phyloP scores from a whole-genome alignment of 2,113 vertebrate species.

The Odocoileus virginianus region DNA sequence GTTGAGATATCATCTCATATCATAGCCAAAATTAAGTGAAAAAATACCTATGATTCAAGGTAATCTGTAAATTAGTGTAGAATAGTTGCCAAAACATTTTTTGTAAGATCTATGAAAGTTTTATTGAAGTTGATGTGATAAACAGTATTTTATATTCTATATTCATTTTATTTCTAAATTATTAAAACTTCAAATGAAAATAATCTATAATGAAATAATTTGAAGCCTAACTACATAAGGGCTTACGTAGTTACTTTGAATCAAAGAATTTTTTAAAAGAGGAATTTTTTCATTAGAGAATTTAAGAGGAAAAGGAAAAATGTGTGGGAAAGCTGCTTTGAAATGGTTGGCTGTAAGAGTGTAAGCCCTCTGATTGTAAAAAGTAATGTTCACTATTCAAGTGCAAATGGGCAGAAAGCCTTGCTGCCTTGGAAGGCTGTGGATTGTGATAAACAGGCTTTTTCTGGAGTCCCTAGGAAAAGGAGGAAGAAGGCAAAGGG shows the following conservation, averaged over 20 bases:
- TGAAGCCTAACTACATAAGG: not conserved
- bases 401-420: not conserved
- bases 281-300: not conserved
- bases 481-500: not conserved
- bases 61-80: not conserved
- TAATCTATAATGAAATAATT: conserved; percentile 26
- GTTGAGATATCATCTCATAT: not conserved
- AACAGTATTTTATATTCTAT: not conserved
- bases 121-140: not conserved
- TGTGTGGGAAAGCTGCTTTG: not conserved
- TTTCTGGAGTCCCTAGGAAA: not conserved
- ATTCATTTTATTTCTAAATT: not conserved
- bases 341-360: not conserved
- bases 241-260: not conserved
- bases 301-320: conserved; percentile 20
- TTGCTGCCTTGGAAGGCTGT: not conserved
- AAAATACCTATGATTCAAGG: not conserved
- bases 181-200: conserved; percentile 31
- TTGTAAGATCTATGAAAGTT: not conserved
- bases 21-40: not conserved
- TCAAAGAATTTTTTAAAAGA: not conserved
- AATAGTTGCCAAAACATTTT: not conserved
- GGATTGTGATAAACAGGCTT: not conserved
- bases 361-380: not conserved
- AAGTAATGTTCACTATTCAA: not conserved